Percentiles rank a stretch among this genome's conserved stretches.
phyloP scores from a whole-genome alignment of 2,888 invertebrate genomes.

The Spisula subtruncata region DNA sequence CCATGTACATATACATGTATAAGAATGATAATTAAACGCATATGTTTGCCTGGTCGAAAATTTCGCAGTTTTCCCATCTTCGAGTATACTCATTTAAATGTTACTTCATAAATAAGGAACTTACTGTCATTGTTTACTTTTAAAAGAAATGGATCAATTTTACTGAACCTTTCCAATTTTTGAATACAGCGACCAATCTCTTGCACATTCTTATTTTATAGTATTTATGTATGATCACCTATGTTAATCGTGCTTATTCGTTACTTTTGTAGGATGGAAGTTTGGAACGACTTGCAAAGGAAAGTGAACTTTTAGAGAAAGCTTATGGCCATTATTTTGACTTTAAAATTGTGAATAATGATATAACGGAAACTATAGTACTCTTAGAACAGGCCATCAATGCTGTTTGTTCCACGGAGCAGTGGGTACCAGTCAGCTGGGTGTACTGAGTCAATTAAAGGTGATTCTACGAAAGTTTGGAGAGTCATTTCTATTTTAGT shows the following conservation, averaged over 20 bases:
- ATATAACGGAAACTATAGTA: constrained; percentile 99
- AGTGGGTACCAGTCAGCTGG: constrained; percentile 99
- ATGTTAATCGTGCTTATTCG: not conserved
- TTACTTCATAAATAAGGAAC: too few relatives aligned
- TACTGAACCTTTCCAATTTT: too few relatives aligned
- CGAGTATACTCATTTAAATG: too few relatives aligned
- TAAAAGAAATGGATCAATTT: too few relatives aligned
- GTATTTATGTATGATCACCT: not conserved
- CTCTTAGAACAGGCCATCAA: constrained; percentile 97
- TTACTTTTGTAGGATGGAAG: constrained; percentile 95
- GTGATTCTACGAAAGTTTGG: not conserved
- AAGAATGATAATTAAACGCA: too few relatives aligned
- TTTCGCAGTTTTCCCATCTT: too few relatives aligned
- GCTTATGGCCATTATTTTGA: constrained; percentile 99
- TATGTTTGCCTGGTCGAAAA: too few relatives aligned
- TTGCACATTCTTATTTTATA: too few relatives aligned
- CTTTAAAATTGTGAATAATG: constrained; percentile 99
- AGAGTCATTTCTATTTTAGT: too few relatives aligned
- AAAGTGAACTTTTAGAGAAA: constrained; percentile 98
- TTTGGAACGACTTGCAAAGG: constrained; percentile 97
- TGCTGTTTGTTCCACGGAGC: constrained; percentile 93
- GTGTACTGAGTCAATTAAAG: constrained; percentile 91
- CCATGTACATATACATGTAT: too few relatives aligned
- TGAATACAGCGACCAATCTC: too few relatives aligned
- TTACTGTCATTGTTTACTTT: too few relatives aligned